Conservation (phyloP, 2,888 invertebrate genomes). For the Perithous albicinctus region DNA sequence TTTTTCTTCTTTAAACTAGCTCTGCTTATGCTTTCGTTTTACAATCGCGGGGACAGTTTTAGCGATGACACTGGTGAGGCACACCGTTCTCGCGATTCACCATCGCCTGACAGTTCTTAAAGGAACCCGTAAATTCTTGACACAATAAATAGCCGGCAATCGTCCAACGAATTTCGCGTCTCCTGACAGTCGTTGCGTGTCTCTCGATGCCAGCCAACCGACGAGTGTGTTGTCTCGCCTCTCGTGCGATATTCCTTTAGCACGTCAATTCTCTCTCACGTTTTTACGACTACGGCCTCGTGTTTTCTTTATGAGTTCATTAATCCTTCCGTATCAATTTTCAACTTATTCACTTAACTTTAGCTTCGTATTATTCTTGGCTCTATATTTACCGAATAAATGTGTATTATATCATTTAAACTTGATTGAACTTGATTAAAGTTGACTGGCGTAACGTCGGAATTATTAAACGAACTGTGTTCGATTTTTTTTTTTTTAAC, state of each 20-base stretch:
- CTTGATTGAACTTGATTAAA: not conserved
- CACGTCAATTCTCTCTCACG: not conserved
- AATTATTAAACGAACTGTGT: not conserved
- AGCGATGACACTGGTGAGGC: not conserved
- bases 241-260: not conserved
- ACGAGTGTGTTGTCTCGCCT: not conserved
- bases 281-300: slow-evolving; percentile 17
- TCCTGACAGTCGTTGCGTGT: not conserved
- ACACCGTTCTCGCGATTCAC: not conserved
- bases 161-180: not conserved
- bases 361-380: not conserved
- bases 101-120: not conserved
- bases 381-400: not conserved
- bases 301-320: slow-evolving; percentile 26
- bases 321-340: slow-evolving; percentile 8
- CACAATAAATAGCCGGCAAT: not conserved
- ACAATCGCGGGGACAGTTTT: not conserved
- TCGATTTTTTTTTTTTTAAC: no score
- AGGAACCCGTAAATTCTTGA: not conserved
- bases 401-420: slow-evolving; percentile 1
- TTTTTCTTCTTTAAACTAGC: not conserved
- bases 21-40: not conserved
- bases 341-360: not conserved
- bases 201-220: not conserved
- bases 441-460: not conserved